Evolutionary conservation across 2,113 vertebrate genomes (phyloP).

Genomic region (Cacatua alba): DNA sequence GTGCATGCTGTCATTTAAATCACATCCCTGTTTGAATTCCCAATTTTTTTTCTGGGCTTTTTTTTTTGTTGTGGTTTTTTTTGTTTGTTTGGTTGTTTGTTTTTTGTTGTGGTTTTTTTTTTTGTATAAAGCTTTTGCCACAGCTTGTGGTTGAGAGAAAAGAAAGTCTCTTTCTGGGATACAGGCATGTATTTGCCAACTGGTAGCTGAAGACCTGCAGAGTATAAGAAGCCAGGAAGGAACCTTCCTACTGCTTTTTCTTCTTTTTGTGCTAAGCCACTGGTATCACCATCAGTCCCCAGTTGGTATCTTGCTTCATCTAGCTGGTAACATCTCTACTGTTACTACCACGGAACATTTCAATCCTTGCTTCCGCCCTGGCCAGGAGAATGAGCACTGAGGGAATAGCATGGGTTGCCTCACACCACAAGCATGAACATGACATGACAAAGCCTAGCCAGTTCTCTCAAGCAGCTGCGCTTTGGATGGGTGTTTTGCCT

Average conservation of each 20-base stretch:
- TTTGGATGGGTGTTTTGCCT: neutral
- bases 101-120: neutral
- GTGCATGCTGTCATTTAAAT: neutral
- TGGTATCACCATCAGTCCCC: neutral
- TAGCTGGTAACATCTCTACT: neutral
- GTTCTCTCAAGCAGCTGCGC: neutral
- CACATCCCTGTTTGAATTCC: neutral
- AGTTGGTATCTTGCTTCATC: neutral
- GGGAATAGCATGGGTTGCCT: neutral
- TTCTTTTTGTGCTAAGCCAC: neutral
- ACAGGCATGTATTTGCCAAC: neutral
- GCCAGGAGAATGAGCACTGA: neutral
- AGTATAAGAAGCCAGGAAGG: neutral
- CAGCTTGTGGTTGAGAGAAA: neutral
- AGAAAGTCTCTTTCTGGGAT: neutral
- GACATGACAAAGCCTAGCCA: neutral
- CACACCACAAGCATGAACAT: neutral
- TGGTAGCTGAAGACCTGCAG: neutral
- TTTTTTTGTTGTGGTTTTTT: neutral
- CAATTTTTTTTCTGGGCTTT: neutral
- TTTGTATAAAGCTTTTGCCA: neutral
- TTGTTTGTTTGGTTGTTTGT: too few species aligned
- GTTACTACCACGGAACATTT: neutral
- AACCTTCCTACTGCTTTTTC: neutral
- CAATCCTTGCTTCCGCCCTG: neutral